phyloP scores from a whole-genome alignment of 2,113 vertebrate species.

The Muntiacus reevesi region DNA sequence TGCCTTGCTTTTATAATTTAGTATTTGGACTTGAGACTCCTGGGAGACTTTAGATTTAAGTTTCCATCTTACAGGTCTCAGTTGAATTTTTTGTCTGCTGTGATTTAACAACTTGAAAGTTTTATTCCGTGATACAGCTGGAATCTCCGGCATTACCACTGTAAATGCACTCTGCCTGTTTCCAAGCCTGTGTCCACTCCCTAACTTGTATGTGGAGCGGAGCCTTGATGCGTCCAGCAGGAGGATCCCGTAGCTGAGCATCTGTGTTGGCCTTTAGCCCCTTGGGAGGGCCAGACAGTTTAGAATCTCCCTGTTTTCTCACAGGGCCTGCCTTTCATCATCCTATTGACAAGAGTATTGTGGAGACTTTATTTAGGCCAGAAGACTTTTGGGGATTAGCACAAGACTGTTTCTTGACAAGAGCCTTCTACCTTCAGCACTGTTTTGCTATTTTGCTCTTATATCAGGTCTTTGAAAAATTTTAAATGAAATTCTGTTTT shows the following conservation, averaged over 20 bases:
- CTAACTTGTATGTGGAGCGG: neutral
- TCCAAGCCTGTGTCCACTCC: neutral
- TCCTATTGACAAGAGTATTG: neutral
- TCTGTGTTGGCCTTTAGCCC: neutral
- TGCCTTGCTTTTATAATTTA: neutral
- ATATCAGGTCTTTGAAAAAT: neutral
- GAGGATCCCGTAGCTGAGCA: neutral
- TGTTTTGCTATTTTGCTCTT: neutral
- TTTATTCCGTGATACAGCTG: neutral
- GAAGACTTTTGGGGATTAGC: neutral
- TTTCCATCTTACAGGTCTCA: neutral
- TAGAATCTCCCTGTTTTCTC: neutral
- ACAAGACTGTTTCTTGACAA: slow-evolving; percentile 16
- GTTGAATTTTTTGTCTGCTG: neutral
- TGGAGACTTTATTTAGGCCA: neutral
- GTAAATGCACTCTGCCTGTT: neutral
- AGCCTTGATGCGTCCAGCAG: neutral
- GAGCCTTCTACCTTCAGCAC: neutral
- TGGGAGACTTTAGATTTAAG: neutral
- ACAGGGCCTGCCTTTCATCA: neutral
- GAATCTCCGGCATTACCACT: neutral
- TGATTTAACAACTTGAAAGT: neutral
- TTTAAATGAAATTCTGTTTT: neutral
- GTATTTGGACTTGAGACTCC: neutral
- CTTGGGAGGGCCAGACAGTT: neutral